Conservation (phyloP, 2,797 vertebrate genomes). For the Coccyzus lansbergi region DNA sequence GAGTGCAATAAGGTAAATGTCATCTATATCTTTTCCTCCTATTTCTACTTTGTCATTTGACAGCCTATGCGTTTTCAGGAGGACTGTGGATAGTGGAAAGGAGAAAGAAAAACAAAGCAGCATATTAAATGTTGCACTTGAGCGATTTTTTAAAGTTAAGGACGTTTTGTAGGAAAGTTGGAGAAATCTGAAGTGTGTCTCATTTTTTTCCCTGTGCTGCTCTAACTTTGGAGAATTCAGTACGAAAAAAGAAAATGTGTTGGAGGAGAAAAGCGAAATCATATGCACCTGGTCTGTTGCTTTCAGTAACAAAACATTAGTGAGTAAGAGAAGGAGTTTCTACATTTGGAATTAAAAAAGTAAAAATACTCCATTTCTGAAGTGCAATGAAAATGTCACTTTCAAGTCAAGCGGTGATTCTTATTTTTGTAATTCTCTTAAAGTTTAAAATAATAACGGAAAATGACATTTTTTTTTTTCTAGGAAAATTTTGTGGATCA, state of each 20-base stretch:
- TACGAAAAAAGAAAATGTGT: constrained; percentile 68
- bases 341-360: constrained; percentile 55
- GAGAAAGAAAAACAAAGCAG: constrained; percentile 19
- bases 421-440: not conserved
- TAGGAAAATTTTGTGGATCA: not conserved
- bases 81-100: not conserved
- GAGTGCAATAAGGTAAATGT: not conserved
- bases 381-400: constrained; percentile 30
- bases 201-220: not conserved
- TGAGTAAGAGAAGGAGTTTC: constrained; percentile 4
- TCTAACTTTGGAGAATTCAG: constrained; percentile 44
- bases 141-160: constrained; percentile 35
- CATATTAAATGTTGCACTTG: not conserved
- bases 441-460: not conserved
- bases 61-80: not conserved
- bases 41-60: not conserved
- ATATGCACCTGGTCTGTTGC: constrained; percentile 67
- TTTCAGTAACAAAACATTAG: constrained; percentile 55
- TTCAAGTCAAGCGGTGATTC: not conserved
- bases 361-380: constrained; percentile 32
- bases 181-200: constrained; percentile 17
- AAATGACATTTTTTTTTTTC: not conserved
- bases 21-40: not conserved
- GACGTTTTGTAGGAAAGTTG: constrained; percentile 28
- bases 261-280: constrained; percentile 46